Evolutionary conservation across 2,888 invertebrate species (phyloP).

Genomic region (Crocallis elinguaria): DNA sequence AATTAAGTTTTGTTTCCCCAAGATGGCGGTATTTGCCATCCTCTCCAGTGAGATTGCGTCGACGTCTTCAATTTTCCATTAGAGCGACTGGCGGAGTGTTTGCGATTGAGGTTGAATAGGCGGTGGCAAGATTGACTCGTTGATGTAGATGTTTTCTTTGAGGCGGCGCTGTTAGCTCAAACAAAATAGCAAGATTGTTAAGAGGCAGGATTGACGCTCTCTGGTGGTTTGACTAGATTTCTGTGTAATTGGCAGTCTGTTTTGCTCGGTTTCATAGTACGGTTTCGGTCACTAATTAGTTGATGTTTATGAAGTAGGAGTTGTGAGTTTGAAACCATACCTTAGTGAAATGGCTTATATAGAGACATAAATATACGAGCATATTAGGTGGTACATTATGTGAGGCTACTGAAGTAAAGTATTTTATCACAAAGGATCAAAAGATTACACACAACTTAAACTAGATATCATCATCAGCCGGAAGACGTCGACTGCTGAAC

Average conservation of each 20-base stretch:
- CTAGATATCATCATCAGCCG: too few relatives aligned
- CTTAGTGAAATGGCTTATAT: too few relatives aligned
- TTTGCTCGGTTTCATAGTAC: background rate
- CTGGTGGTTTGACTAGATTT: constrained; percentile 26
- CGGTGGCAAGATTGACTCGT: constrained; percentile 65
- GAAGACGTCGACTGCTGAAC: too few relatives aligned
- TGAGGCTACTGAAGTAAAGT: too few relatives aligned
- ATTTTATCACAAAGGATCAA: too few relatives aligned
- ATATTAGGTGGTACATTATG: too few relatives aligned
- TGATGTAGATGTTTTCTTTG: constrained; percentile 54
- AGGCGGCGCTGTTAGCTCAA: constrained; percentile 59
- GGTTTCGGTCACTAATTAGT: background rate
- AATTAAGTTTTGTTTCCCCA: constrained; percentile 52
- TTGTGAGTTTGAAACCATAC: too few relatives aligned
- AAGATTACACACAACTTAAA: too few relatives aligned
- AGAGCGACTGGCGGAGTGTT: constrained; percentile 52
- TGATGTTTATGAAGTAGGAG: background rate
- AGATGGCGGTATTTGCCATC: constrained; percentile 65
- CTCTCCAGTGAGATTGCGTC: constrained; percentile 70
- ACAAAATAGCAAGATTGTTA: constrained; percentile 50
- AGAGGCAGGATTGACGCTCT: constrained; percentile 14
- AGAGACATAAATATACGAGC: too few relatives aligned
- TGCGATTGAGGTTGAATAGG: too few relatives aligned
- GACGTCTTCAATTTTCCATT: constrained; percentile 67
- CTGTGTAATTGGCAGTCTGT: constrained; percentile 18